Conservation (phyloP, 2,888 invertebrate genomes). For the Mythimna pallens region DNA sequence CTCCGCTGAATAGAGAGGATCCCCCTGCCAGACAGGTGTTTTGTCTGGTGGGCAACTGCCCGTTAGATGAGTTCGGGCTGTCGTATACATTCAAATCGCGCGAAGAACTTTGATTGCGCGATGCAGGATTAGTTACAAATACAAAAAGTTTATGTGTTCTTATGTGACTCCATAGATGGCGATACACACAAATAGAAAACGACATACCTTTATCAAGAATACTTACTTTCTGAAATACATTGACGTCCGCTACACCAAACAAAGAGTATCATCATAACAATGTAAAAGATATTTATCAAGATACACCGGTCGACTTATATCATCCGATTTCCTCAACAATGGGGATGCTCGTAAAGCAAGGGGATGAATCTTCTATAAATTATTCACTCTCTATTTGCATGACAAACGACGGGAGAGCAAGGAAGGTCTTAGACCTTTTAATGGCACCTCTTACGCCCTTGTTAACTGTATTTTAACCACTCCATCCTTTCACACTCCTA, state of each 20-base stretch:
- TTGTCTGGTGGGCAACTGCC: too few relatives aligned
- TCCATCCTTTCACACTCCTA: conserved; percentile 76
- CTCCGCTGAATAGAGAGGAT: too few relatives aligned
- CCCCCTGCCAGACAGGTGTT: too few relatives aligned
- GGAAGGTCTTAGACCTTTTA: conserved; percentile 84
- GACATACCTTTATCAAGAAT: too few relatives aligned
- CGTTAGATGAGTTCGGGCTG: too few relatives aligned
- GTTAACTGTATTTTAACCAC: conserved; percentile 74
- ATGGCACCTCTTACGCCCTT: conserved; percentile 79
- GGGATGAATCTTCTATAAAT: conserved; percentile 86
- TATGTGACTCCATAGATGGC: too few relatives aligned
- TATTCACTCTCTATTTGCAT: conserved; percentile 89
- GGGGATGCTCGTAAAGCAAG: conserved; percentile 78
- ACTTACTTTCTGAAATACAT: conserved; percentile 23
- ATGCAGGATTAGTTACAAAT: too few relatives aligned
- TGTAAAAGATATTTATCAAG: conserved; percentile 60
- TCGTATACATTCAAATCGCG: too few relatives aligned
- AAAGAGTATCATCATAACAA: conserved; percentile 56
- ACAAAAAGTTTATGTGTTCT: too few relatives aligned
- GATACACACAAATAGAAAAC: conserved; percentile 27
- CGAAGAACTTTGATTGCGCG: too few relatives aligned
- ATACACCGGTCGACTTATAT: conserved; percentile 66
- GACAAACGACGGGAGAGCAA: conserved; percentile 84
- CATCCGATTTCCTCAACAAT: conserved; percentile 79
- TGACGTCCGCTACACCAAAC: conserved; percentile 48